Evolutionary conservation across 2,113 vertebrate genomes (phyloP).

Genomic region (Cebidichthys violaceus): DNA sequence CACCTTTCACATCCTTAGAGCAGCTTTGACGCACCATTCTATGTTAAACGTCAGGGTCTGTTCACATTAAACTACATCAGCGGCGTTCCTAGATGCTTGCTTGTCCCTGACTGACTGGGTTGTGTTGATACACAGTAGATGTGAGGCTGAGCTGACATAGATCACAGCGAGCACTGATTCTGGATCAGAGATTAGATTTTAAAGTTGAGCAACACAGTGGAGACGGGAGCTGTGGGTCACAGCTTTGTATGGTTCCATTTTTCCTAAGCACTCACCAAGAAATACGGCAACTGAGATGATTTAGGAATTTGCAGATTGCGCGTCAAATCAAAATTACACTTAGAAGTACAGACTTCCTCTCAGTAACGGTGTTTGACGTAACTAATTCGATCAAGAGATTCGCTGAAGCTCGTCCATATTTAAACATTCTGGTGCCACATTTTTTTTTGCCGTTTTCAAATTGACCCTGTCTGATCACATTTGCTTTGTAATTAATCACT

Average conservation of each 20-base stretch:
- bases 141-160: neutral
- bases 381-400: slow-evolving; percentile 69
- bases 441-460: slow-evolving; percentile 62
- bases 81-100: neutral
- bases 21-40: slow-evolving; percentile 23
- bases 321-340: slow-evolving; percentile 30
- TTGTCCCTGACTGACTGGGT: slow-evolving; percentile 6
- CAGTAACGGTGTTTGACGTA: slow-evolving; percentile 54
- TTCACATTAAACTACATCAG: slow-evolving; percentile 9
- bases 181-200: slow-evolving; percentile 23
- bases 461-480: slow-evolving; percentile 70
- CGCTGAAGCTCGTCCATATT: slow-evolving; percentile 50
- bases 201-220: neutral
- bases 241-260: slow-evolving; percentile 15
- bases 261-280: slow-evolving; percentile 25
- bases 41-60: slow-evolving; percentile 16
- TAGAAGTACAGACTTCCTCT: slow-evolving; percentile 50
- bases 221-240: slow-evolving; percentile 1
- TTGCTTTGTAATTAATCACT: slow-evolving; percentile 78
- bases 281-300: slow-evolving; percentile 13
- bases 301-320: slow-evolving; percentile 22
- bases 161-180: slow-evolving; percentile 21
- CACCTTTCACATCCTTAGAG: slow-evolving; percentile 30
- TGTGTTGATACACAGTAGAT: slow-evolving; percentile 30
- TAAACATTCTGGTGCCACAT: slow-evolving; percentile 49